Evolutionary conservation across 2,888 invertebrate species (phyloP), one percentile per base, ranked within the genome.

Genomic region (Eupithecia vulgata): DNA sequence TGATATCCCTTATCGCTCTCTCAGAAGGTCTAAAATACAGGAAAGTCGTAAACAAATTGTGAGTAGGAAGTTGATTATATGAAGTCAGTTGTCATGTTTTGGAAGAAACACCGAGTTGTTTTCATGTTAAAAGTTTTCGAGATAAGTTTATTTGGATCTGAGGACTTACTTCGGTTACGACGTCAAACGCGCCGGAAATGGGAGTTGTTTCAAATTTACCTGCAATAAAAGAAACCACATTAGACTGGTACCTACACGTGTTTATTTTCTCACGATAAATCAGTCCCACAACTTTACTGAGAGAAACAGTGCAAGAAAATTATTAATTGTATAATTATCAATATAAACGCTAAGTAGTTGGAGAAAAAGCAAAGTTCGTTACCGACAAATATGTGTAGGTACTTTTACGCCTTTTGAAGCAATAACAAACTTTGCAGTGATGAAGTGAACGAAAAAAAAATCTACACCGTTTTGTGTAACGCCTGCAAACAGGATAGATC

Each of bases 171-270:
- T 79, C 72, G 73, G 37, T 48, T 79, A 79, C 77, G 68, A 70
- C 73, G 76, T 62, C 68, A 59, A 76, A 78, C 73, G 75, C 72
- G 48, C 71, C 77, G 66, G 70, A 70, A 71, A 73, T 77, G 59
- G 57, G 52, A 67, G 73, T 71, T 57, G 76, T 68, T 73, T 57
- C 57, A 69, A 71, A 84, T 85, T 77, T 88, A 88, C 88, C 88
- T 88, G 87, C 59, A 86, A 87, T 78, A 79, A 83, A 84, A 81
- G 75, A 79, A 80, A 17, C n/a, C 52, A 73, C 71, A 71, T 79
- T 76, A 80, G 68, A 71, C 67, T 70, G 6, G 25, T 40, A n/a
- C n/a, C n/a, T n/a, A 65, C 40, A 25, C 67, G 21, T 35, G 21
- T 69, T 61, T 17, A 35, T 64, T n/a, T 64, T 64, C 62, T 64